Conservation (phyloP, 2,888 invertebrate species). For the Bombylius discolor region DNA sequence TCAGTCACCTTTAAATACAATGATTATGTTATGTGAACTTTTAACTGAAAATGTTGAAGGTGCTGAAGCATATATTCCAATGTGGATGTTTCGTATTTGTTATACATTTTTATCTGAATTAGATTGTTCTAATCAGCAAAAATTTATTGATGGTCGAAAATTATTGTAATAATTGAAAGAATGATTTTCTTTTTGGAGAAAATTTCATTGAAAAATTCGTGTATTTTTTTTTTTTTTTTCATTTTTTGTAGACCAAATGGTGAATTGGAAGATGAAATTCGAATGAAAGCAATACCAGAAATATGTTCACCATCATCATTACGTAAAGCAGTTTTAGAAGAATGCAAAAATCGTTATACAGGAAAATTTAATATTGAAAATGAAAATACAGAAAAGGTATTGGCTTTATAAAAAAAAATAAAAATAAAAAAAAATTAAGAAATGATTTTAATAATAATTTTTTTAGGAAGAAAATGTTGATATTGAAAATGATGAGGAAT, state of each 20-base stretch:
- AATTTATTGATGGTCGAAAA: conserved; percentile 18
- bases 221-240: not conserved
- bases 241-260: conserved; percentile 16
- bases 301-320: conserved; percentile 17
- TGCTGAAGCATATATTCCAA: conserved; percentile 59
- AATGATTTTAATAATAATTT: no score
- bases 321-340: conserved; percentile 15
- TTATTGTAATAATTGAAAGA: conserved; percentile 16
- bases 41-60: conserved; percentile 75
- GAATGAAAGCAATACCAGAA: conserved; percentile 16
- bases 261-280: conserved; percentile 14
- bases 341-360: conserved; percentile 4
- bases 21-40: conserved; percentile 68
- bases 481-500: no score
- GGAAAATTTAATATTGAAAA: conserved; percentile 2
- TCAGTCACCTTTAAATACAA: conserved; percentile 41
- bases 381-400: no score
- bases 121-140: conserved; percentile 29
- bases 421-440: no score
- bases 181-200: no score
- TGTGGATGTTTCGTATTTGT: conserved; percentile 47
- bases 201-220: no score
- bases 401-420: no score
- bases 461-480: no score
- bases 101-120: conserved; percentile 45